These are phyloP conservation scores for Eledona agricola DNA, from an alignment of 2,888 invertebrate species.

Conservation along the genomic window DNA sequence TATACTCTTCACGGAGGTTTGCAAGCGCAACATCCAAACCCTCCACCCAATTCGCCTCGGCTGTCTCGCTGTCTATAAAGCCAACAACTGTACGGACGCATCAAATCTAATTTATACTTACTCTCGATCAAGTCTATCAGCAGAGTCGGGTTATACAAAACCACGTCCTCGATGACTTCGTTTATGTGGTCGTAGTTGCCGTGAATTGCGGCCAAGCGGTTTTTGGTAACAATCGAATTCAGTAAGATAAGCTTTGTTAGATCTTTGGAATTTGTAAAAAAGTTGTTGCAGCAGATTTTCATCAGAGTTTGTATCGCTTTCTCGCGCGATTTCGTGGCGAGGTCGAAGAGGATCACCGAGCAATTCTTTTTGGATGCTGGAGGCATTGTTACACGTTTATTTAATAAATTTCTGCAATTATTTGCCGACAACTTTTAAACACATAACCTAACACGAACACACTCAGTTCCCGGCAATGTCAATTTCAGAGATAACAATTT, in stretches of 20 bases:
- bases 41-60: slow-evolving; percentile 29
- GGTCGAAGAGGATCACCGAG: slow-evolving; percentile 23
- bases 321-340: not conserved
- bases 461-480: no score
- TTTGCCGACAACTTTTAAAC: no score
- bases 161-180: slow-evolving; percentile 16
- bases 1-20: slow-evolving; percentile 19
- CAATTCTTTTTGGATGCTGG: slow-evolving; percentile 17
- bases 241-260: slow-evolving; percentile 29
- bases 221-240: slow-evolving; percentile 25
- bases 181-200: slow-evolving; percentile 21
- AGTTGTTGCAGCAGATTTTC: slow-evolving; percentile 21
- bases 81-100: no score
- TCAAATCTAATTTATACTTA: slow-evolving; percentile 8
- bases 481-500: no score
- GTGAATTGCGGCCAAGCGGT: slow-evolving; percentile 12
- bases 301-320: slow-evolving; percentile 11
- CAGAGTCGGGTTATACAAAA: slow-evolving; percentile 3
- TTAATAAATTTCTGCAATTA: no score
- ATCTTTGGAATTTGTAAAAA: slow-evolving; percentile 11
- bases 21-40: slow-evolving; percentile 15
- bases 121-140: slow-evolving; percentile 17
- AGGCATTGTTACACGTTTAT: slow-evolving; percentile 30
- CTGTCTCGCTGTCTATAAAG: slow-evolving; percentile 12
- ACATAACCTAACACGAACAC: no score